Evolutionary conservation across 1,140 invertebrate species (phyloP).

Genomic region (Drosophila ogumai): DNA sequence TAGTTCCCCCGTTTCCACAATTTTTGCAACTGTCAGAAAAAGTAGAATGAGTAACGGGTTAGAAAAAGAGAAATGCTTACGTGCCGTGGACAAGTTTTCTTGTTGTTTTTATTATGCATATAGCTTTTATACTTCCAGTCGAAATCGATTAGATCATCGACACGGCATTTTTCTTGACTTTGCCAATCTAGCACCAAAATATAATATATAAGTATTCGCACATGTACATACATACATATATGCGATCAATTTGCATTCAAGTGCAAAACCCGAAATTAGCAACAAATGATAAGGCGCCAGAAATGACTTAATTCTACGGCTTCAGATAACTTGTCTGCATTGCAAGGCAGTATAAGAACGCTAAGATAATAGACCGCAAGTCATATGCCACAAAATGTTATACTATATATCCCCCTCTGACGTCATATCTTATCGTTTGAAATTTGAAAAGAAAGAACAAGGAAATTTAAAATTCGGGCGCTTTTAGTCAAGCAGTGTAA

Average conservation of each 20-base stretch:
- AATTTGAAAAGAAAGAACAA: neutral
- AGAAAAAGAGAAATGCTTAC: conserved; percentile 55
- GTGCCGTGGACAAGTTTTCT: conserved; percentile 40
- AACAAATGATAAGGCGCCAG: conserved; percentile 40
- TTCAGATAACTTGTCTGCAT: conserved; percentile 27
- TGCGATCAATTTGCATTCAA: conserved; percentile 70
- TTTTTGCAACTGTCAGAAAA: conserved; percentile 18
- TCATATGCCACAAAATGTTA: conserved; percentile 27
- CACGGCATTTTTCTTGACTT: conserved; percentile 42
- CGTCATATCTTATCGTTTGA: conserved; percentile 25
- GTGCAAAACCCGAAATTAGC: conserved; percentile 52
- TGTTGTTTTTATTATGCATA: conserved; percentile 7
- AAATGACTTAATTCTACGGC: conserved; percentile 34
- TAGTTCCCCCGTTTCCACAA: conserved; percentile 23
- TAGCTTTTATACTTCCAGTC: conserved; percentile 42
- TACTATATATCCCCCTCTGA: conserved; percentile 10
- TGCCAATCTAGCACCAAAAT: conserved; percentile 32
- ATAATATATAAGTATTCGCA: conserved; percentile 25
- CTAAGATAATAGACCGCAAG: conserved; percentile 29
- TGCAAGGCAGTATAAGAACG: conserved; percentile 6
- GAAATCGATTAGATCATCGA: conserved; percentile 70
- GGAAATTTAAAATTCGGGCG: conserved; percentile 33
- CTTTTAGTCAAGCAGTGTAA: conserved; percentile 48
- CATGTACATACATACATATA: conserved; percentile 1
- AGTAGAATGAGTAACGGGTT: conserved; percentile 30